These are phyloP conservation scores for Turnix velox DNA, from an alignment of 2,113 vertebrate genomes.

Conservation along the genomic window DNA sequence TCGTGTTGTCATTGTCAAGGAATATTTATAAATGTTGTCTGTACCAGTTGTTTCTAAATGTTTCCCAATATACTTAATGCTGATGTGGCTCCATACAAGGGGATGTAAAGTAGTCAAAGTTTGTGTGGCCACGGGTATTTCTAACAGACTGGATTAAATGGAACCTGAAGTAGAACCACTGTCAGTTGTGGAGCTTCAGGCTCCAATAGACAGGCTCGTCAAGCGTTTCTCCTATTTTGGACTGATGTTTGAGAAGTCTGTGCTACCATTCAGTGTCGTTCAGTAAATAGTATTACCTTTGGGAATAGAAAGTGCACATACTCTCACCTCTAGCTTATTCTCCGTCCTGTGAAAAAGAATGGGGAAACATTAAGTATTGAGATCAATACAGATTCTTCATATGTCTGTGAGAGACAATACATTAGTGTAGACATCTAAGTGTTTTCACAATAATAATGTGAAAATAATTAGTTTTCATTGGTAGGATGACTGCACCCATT, in stretches of 20 bases:
- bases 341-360: not conserved
- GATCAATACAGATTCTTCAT: not conserved
- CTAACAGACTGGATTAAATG: not conserved
- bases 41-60: not conserved
- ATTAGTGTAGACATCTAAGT: not conserved
- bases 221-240: not conserved
- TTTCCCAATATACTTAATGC: not conserved
- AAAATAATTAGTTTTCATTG: not conserved
- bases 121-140: fast-evolving
- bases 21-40: not conserved
- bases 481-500: not conserved
- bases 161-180: not conserved
- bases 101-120: not conserved
- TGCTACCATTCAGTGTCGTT: not conserved
- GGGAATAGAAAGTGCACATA: not conserved
- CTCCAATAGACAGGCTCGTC: not conserved
- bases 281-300: not conserved
- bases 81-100: fast-evolving
- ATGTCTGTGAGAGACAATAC: not conserved
- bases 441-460: not conserved
- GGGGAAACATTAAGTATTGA: not conserved
- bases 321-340: not conserved
- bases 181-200: not conserved
- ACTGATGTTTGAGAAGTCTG: not conserved
- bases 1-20: no score